Percentiles rank a stretch among this genome's conserved stretches.
phyloP scores from a whole-genome alignment of 2,888 invertebrate species.

The Campopleginae sp. region DNA sequence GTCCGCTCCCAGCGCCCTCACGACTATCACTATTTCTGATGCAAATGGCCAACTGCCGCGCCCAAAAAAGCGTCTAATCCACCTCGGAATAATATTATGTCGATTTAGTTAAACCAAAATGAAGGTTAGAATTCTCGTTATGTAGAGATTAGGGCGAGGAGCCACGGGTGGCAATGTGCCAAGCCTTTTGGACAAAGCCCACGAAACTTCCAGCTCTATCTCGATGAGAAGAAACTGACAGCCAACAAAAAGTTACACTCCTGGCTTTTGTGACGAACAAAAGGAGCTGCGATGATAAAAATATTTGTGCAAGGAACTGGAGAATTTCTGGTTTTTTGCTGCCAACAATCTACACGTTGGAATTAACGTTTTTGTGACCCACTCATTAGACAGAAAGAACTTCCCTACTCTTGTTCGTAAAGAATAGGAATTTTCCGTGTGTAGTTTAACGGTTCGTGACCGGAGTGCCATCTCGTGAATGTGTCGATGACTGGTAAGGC shows the following conservation, averaged over 20 bases:
- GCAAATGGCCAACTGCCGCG: slow-evolving; percentile 39
- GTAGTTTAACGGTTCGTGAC: not conserved
- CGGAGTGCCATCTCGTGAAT: slow-evolving; percentile 46
- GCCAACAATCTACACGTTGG: not conserved
- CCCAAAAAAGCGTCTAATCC: slow-evolving; percentile 57
- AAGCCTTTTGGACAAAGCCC: slow-evolving; percentile 57
- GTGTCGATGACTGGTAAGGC: not conserved
- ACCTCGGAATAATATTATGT: slow-evolving; percentile 59
- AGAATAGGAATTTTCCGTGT: not conserved
- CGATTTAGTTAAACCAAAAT: slow-evolving; percentile 41
- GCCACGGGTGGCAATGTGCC: slow-evolving; percentile 60
- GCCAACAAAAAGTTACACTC: slow-evolving; percentile 1
- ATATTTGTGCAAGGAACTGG: not conserved
- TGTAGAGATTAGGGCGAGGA: slow-evolving; percentile 45
- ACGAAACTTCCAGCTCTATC: slow-evolving; percentile 24
- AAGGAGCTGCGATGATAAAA: slow-evolving; percentile 8
- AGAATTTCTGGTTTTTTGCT: not conserved
- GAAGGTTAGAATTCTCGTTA: slow-evolving; percentile 51
- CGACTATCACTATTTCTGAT: slow-evolving; percentile 47
- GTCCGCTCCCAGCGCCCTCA: slow-evolving; percentile 36
- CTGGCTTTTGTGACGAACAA: slow-evolving; percentile 6
- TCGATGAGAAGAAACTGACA: slow-evolving; percentile 7
- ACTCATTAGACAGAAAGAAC: not conserved
- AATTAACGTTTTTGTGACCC: not conserved
- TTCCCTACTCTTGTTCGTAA: not conserved